Base-by-base conservation (phyloP, 2,113 vertebrate genomes). In the Microtus montanus region DNA sequence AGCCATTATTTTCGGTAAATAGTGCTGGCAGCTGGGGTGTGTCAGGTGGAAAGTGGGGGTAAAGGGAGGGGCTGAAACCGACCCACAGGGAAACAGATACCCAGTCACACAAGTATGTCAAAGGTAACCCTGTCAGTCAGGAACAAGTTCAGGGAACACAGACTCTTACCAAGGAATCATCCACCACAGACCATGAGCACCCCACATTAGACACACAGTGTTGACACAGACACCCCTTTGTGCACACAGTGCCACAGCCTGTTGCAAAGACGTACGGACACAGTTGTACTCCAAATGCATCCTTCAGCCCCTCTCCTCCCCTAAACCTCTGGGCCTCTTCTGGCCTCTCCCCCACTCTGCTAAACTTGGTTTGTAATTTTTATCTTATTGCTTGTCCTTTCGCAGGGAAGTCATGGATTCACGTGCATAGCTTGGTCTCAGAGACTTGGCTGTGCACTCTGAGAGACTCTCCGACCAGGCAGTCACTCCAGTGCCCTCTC, bases 1-100 rank as follows among this genome's bases (percentile, higher is more conserved):
- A 95, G 84, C 52, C 75, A 70, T 87, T 96, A 49, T 85, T 96
- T 93, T 49, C 7, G 3, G 96, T 97, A 96, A 96, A 94, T 22
- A 71, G 74, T 4, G 19, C 91, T 47, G 64, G 93, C 91, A 97
- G 95, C 91, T 95, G 95, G 75, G 11, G 61, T 47, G 54, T 77
- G 64, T 91, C 54, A 84, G 58, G 64, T 33, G 35, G 73, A 13
- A 74, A 83, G 17, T 6, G 63, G 19, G 44, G 52, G 30, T 22
- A 75, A 66, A 75, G 38, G 22, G 74, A 94, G 33, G 68, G 41
- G 12, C 26, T 84, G 14, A 30, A 35, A 64, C 10, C 73, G 28
- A 66, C 52, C 49, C 61, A 41, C 41, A 89, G 33, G 4, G 47
- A 58, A 54, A 84, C 63, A 87, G 52, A 80, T 54, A 41, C 22